Conservation (phyloP, 1,140 invertebrate species). For the Pogonomyrmex barbatus region DNA sequence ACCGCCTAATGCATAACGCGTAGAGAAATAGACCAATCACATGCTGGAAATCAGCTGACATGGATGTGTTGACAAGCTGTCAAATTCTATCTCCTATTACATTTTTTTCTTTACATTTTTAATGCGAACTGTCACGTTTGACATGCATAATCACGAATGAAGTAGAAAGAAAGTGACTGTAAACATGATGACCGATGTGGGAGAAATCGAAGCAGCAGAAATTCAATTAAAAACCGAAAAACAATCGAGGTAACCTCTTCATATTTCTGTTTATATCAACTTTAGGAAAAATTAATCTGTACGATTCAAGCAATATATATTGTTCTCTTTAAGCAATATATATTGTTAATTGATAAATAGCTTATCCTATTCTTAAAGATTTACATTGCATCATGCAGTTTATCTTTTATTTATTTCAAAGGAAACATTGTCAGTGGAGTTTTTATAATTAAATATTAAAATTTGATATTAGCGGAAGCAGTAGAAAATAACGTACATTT, state of each 20-base stretch:
- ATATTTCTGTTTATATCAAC: background rate
- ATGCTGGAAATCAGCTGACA: background rate
- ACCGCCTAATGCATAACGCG: no score
- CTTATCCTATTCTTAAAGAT: background rate
- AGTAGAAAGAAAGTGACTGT: background rate
- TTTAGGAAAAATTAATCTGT: background rate
- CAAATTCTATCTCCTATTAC: background rate
- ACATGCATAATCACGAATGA: background rate
- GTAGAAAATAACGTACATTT: background rate
- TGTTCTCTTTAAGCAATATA: background rate
- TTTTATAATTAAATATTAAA: background rate
- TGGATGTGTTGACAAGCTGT: background rate
- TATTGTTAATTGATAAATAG: background rate
- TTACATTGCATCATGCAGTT: no score
- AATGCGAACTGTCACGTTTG: background rate
- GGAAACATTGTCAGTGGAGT: no score
- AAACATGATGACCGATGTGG: slow-evolving; percentile 82
- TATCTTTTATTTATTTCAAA: no score
- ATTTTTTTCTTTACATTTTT: background rate
- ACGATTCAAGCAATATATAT: background rate
- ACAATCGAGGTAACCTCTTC: slow-evolving; percentile 76
- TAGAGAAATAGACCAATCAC: no score
- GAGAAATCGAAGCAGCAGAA: slow-evolving; percentile 71
- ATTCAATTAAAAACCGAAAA: slow-evolving; percentile 70
- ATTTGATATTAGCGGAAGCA: background rate